phyloP scores from a whole-genome alignment of 2,888 invertebrate species.

The Cheilosia grossa region DNA sequence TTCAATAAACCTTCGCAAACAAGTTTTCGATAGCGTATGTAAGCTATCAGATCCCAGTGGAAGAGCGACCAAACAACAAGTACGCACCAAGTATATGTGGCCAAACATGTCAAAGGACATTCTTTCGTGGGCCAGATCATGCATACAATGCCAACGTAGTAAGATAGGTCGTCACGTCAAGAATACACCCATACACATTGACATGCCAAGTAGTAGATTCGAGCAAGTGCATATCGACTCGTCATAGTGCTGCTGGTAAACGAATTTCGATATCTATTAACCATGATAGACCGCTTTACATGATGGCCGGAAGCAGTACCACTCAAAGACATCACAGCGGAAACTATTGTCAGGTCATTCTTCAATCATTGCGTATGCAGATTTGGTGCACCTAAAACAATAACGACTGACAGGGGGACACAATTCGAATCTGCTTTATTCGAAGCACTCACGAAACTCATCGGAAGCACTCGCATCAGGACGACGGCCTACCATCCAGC shows the following conservation, averaged over 20 bases:
- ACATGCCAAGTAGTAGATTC: slow-evolving; percentile 39
- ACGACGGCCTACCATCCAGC: slow-evolving; percentile 24
- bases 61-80: slow-evolving; percentile 11
- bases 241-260: slow-evolving; percentile 29
- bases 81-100: slow-evolving; percentile 34
- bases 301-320: slow-evolving; percentile 50
- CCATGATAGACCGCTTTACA: slow-evolving; percentile 38
- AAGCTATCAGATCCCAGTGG: slow-evolving; percentile 25
- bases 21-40: slow-evolving; percentile 22
- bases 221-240: slow-evolving; percentile 35
- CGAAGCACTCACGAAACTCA: background rate
- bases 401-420: slow-evolving; percentile 28
- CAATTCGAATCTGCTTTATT: slow-evolving; percentile 28
- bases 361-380: slow-evolving; percentile 15
- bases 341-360: slow-evolving; percentile 17
- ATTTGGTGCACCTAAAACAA: slow-evolving; percentile 29
- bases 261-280: slow-evolving; percentile 28
- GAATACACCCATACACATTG: slow-evolving; percentile 41
- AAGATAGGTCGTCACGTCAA: slow-evolving; percentile 36
- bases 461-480: slow-evolving; percentile 21
- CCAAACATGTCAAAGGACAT: slow-evolving; percentile 48
- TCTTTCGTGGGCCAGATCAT: slow-evolving; percentile 19
- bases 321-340: slow-evolving; percentile 26
- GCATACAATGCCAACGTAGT: slow-evolving; percentile 25
- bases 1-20: slow-evolving; percentile 5